These are phyloP conservation scores for Anguilla marmorata DNA, from an alignment of 2,797 vertebrate genomes.

Conservation along the genomic window DNA sequence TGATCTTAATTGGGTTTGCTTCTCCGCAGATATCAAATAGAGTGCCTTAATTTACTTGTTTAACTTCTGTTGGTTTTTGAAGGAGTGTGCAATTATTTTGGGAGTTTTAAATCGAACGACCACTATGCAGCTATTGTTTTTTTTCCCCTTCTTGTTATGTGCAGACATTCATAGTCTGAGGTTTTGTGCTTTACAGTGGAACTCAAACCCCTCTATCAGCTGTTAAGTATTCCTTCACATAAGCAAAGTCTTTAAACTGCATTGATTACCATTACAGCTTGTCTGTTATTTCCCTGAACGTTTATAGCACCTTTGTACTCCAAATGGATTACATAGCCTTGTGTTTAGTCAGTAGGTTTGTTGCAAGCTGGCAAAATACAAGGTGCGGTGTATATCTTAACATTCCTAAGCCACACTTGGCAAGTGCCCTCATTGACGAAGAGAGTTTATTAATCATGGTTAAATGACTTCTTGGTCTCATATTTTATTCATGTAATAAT, in stretches of 20 bases:
- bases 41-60: background rate
- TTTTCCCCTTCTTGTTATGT: background rate
- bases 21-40: background rate
- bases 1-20: background rate
- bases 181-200: background rate
- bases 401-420: background rate
- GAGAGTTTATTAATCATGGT: background rate
- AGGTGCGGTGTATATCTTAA: background rate
- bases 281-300: background rate
- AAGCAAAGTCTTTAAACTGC: background rate
- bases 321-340: background rate
- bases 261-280: background rate
- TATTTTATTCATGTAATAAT: constrained; percentile 4
- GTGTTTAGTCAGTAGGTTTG: background rate
- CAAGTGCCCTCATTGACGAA: background rate
- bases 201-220: background rate
- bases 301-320: constrained; percentile 2
- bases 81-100: background rate
- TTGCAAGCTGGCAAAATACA: background rate
- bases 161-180: background rate
- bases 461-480: background rate
- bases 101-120: background rate
- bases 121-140: background rate
- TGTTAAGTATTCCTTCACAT: background rate
- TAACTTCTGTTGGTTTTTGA: background rate